Evolutionary conservation across 2,797 vertebrate genomes (phyloP), one percentile per base, ranked within the genome.

Genomic region (Phrynocephalus guinanensis): DNA sequence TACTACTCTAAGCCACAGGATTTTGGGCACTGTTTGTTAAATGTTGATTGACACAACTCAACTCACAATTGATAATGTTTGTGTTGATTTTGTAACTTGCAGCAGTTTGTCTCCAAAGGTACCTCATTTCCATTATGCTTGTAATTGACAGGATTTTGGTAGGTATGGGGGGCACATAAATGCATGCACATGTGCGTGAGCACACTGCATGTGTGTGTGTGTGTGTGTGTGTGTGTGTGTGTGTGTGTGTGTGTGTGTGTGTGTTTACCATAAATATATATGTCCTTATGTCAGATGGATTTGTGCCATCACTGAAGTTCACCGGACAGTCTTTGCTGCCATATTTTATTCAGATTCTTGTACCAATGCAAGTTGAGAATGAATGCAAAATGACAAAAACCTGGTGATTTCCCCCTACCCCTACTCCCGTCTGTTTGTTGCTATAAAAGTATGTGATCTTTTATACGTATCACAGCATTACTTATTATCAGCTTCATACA

Each of bases 281-380:
- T 20, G 60, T 63, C 60, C 60, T 63, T 15, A 63, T 1, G 13
- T 10, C 20, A 16, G 13, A 87, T 81, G 81, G 89, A 93, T 93
- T 86, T 79, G 75, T 85, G 75, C 91, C 75, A 91, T 92, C 84
- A 93, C 91, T 94, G 93, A 94, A 93, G 91, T 91, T 71, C 26
- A 60, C 73, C 33, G 82, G 80, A 68, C 76, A 75, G 67, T 11
- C 4, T n/a, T 84, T 87, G 50, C 38, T 87, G 79, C 50, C 6
- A 77, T 81, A 71, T 94, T 91, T 92, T 89, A 82, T 73, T 86
- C 30, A 86, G 33, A 79, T 28, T 63, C 86, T 1, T 68, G 38
- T 79, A 84, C 88, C 5, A 1, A 11, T 2, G 7, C 71, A 6
- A 87, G 84, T 83, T 81, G 88, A 72, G 68, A 79, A 3, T 1